phyloP scores from a whole-genome alignment of 2,797 vertebrate species.

The Nyctibius grandis region DNA sequence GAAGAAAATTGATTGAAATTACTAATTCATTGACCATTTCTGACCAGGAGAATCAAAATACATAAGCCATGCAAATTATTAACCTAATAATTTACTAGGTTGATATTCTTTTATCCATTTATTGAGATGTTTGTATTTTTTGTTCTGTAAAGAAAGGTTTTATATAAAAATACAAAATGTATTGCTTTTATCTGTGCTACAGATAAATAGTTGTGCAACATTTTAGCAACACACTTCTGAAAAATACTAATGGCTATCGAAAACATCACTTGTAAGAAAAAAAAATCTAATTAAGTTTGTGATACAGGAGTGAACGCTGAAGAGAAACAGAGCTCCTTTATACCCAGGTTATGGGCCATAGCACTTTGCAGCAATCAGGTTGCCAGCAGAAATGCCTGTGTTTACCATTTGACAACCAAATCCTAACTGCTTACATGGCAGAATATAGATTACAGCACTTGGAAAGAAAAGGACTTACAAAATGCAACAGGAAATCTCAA shows the following conservation, averaged over 20 bases:
- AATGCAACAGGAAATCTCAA: background rate
- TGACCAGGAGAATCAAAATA: background rate
- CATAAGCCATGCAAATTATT: background rate
- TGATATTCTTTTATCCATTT: background rate
- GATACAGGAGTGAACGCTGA: background rate
- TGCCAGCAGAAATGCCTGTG: constrained; percentile 68
- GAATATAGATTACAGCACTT: background rate
- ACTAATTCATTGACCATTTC: background rate
- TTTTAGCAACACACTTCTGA: background rate
- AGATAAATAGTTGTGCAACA: background rate
- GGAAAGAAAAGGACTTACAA: background rate
- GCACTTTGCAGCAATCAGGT: constrained; percentile 40
- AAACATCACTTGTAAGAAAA: background rate
- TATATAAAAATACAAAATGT: background rate
- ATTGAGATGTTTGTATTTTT: background rate
- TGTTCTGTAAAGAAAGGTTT: background rate
- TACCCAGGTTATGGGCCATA: background rate
- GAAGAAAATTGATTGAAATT: background rate
- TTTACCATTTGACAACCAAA: constrained; percentile 65
- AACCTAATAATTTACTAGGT: background rate
- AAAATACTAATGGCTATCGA: background rate
- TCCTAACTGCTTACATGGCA: constrained; percentile 64
- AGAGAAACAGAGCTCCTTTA: background rate
- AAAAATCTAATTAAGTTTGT: background rate
- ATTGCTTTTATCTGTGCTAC: background rate